Evolutionary conservation across 1,140 invertebrate genomes (phyloP), one percentile per base, ranked within the genome.

Genomic region (Drosophila busckii): DNA sequence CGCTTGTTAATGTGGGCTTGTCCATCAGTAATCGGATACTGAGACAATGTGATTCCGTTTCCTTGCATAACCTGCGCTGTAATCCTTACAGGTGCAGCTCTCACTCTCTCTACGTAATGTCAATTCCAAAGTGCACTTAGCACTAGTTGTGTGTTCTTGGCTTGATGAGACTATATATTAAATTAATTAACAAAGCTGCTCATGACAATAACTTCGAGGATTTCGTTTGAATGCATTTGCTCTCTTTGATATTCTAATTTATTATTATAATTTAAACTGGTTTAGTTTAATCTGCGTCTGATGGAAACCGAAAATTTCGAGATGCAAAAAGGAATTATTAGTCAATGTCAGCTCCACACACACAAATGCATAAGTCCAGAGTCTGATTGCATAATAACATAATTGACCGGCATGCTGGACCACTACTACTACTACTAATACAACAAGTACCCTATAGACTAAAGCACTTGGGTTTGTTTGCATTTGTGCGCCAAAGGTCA

Each of bases 311-410:
- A 37, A 20, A 12, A n/a, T 42, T 19, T 42, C 6, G 9, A 22
- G 2, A 17, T 16, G 22, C 22, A 5, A 22, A 45, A 6, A n/a
- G 46, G 13, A 9, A 38, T 12, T 17, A n/a, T 13, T 12, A 13
- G 15, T 48, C 35, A 50, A 50, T 58, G 45, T 50, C 54, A 40
- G 26, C 12, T 31, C 16, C 7, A 20, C 29, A 9, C 7, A 19
- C 5, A 10, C 15, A 20, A 13, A 17, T 34, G 56, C 15, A 25
- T 38, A 22, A 46, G 52, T 58, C 41, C 55, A 69, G 44, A 20
- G 31, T 55, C 32, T 73, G 73, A 80, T 80, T 80, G 68, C 73
- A 82, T 80, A 80, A 80, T 80, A 50, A 66, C 59, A 56, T 80
- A 80, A 80, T 80, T 80, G 73, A 80, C 68, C 75, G 70, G 75